Percentiles rank a stretch among this genome's conserved stretches.
Evolutionary conservation across 2,888 invertebrate species (phyloP).

Genomic region (Alviniconcha strummeri): DNA sequence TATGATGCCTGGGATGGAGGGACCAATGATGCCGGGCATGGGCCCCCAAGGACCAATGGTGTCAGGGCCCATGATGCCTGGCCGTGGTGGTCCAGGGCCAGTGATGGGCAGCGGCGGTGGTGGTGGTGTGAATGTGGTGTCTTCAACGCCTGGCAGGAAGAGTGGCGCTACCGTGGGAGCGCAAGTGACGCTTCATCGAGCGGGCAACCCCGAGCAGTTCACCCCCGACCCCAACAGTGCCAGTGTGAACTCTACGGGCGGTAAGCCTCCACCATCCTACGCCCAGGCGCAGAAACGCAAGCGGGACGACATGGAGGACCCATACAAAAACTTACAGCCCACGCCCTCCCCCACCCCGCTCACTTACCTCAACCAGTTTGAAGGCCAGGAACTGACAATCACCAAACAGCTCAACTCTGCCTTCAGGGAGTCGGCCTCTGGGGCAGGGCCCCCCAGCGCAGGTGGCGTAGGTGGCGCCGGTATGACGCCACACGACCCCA

Average conservation of each 20-base stretch:
- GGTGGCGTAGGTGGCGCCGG: background rate
- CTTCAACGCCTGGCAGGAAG: slow-evolving; percentile 23
- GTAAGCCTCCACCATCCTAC: slow-evolving; percentile 72
- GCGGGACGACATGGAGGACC: slow-evolving; percentile 80
- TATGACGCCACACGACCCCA: slow-evolving; percentile 29
- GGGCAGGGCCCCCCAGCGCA: slow-evolving; percentile 16
- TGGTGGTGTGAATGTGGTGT: slow-evolving; percentile 39
- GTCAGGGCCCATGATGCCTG: slow-evolving; percentile 35
- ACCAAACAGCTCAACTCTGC: slow-evolving; percentile 96
- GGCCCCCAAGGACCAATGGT: slow-evolving; percentile 47
- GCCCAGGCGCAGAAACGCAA: slow-evolving; percentile 70
- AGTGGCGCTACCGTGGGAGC: slow-evolving; percentile 17
- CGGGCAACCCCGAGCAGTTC: slow-evolving; percentile 71
- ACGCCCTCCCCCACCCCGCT: slow-evolving; percentile 97
- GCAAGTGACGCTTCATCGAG: slow-evolving; percentile 63
- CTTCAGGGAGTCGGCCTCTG: slow-evolving; percentile 67
- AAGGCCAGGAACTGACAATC: slow-evolving; percentile 96
- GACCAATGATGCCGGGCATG: slow-evolving; percentile 47
- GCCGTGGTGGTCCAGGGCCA: background rate
- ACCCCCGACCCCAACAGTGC: slow-evolving; percentile 54
- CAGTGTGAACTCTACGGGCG: slow-evolving; percentile 37
- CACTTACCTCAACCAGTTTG: slow-evolving; percentile 95
- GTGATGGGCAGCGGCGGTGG: slow-evolving; percentile 42
- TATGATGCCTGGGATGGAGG: slow-evolving; percentile 41
- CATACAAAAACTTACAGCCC: slow-evolving; percentile 80